Base-by-base conservation (phyloP, 2,113 vertebrate genomes). In the Zeus faber region DNA sequence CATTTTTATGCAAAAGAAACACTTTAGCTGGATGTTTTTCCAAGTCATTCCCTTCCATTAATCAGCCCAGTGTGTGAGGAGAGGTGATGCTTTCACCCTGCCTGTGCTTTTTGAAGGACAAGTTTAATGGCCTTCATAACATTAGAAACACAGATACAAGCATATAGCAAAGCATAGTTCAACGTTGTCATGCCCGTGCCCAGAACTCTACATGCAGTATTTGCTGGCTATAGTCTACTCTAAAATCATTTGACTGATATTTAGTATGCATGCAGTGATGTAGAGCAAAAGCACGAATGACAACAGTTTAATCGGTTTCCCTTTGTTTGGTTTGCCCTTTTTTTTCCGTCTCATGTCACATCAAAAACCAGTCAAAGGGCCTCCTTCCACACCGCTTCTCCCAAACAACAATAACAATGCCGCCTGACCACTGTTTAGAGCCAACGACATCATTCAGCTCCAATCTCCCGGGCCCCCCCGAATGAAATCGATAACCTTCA, bases 401-500 rank as follows among this genome's bases (percentile, higher is more conserved):
- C 26, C 46, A 70, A 71, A 67, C 52, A 62, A 66, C 61, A 69
- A 22, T 21, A 66, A 62, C 65, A 14, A 74, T 39, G 54, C 46
- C 54, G 67, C 69, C 67, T 39, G 59, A 75, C 74, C 66, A 68
- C 54, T 67, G 37, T 78, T 87, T 82, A 65, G 81, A 66, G 74
- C 79, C 80, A 67, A 49, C 54, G 66, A 54, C 69, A 83, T 74
- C 73, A 76, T 67, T 85, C 80, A 72, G 70, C 67, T 80, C 67
- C 80, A 69, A 72, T 79, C 78, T 80, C 71, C 55, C 54, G 41
- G 64, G 72, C 67, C 53, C 13, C 72, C n/a, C 72, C 82, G 80
- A 82, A 83, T 79, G 74, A 82, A 85, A 87, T 87, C 80, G 31
- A 83, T 86, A 80, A 78, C 70, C 64, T 45, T 80, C 70, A 75